phyloP scores from a whole-genome alignment of 2,888 invertebrate genomes.

The Drosophila falleni region DNA sequence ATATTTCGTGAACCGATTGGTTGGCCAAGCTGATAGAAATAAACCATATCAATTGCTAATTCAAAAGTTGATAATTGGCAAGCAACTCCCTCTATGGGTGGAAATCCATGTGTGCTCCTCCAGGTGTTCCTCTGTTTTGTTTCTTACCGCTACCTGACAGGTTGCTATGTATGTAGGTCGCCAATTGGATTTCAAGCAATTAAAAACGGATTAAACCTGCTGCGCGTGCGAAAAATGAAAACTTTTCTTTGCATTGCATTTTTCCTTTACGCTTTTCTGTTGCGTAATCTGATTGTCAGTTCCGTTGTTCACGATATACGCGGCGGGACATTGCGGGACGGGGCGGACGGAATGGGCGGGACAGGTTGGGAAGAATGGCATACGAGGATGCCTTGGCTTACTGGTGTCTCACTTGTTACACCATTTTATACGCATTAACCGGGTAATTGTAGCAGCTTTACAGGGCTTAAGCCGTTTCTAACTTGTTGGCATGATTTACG shows the following conservation, averaged over 20 bases:
- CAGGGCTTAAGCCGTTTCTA: constrained; percentile 51
- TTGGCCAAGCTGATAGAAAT: background rate
- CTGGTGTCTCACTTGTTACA: constrained; percentile 58
- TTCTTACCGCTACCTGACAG: constrained; percentile 18
- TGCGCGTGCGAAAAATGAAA: constrained; percentile 57
- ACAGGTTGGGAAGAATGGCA: background rate
- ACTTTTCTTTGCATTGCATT: constrained; percentile 43
- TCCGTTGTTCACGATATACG: constrained; percentile 10
- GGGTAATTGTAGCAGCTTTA: constrained; percentile 73
- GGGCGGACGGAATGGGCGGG: background rate
- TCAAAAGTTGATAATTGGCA: constrained; percentile 19
- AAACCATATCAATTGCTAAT: constrained; percentile 6
- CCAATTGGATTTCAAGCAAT: constrained; percentile 80
- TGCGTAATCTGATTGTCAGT: constrained; percentile 70
- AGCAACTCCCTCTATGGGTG: too few relatives aligned
- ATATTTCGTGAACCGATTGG: constrained; percentile 32
- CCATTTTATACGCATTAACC: constrained; percentile 67
- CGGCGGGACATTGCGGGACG: background rate
- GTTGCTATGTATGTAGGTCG: constrained; percentile 61
- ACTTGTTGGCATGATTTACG: constrained; percentile 26
- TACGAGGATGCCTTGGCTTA: constrained; percentile 25
- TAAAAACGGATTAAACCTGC: constrained; percentile 76
- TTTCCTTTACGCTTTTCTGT: constrained; percentile 25
- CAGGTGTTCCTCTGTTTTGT: constrained; percentile 14
- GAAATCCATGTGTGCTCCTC: constrained; percentile 1